These are phyloP conservation scores for Ondatra zibethicus DNA, from an alignment of 2,113 vertebrate species.

Conservation along the genomic window DNA sequence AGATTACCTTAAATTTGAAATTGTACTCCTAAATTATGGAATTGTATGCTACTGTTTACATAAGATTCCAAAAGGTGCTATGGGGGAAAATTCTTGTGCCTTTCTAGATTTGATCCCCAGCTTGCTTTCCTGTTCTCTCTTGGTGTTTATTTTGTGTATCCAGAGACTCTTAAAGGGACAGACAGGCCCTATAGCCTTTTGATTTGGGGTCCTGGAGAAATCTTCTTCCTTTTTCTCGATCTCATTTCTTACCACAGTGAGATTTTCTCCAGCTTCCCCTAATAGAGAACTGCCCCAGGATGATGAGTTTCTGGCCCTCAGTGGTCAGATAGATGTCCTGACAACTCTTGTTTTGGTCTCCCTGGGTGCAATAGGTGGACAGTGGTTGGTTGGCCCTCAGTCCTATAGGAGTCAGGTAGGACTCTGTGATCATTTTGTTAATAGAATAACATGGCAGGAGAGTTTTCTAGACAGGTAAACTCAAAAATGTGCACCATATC, in stretches of 20 bases:
- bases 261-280: not conserved
- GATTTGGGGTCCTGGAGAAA: not conserved
- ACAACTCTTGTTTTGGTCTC: not conserved
- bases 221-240: not conserved
- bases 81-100: not conserved
- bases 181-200: not conserved
- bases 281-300: not conserved
- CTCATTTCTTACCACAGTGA: conserved; percentile 1
- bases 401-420: not conserved
- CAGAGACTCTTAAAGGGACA: not conserved
- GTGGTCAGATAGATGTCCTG: not conserved
- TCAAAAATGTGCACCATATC: not conserved
- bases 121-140: not conserved
- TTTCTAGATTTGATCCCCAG: not conserved
- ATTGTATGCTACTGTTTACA: not conserved
- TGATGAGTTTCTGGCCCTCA: not conserved
- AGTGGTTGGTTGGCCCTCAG: not conserved
- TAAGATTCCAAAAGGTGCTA: not conserved
- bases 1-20: conserved; percentile 35
- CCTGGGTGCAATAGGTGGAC: not conserved
- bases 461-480: conserved; percentile 11
- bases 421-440: not conserved
- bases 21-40: not conserved
- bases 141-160: not conserved
- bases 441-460: not conserved